Base-by-base conservation (phyloP, 1,140 invertebrate genomes). In the Gonioctena quinquepunctata region DNA sequence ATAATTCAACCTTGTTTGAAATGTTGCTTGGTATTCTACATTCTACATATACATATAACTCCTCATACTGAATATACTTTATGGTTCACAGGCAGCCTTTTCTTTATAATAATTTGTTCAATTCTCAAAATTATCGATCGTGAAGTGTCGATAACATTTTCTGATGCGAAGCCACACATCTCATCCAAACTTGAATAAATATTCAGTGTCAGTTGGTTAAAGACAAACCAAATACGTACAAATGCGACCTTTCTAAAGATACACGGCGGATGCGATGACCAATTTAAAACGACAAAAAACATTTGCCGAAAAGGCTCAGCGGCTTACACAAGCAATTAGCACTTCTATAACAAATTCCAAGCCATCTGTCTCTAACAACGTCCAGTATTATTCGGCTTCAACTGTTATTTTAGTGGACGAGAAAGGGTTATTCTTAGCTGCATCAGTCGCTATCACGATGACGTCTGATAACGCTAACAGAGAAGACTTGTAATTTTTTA, bases 311-410 rank as follows among this genome's bases (percentile, higher is more conserved):
- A 80, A 75, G 76, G 52, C 63, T 64, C 60, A 73, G 63, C 66
- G 70, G 73, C 74, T 80, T 75, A 70, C 71, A 64, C 11, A 67
- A 75, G 66, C 68, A 80, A 81, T 81, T 81, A 81, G 72, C 80
- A 81, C 80, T 63, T 78, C 68, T 74, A 73, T 79, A 79, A 74
- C 76, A 81, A 80, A 81, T 81, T 81, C 80, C 79, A 69, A 72
- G 65, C 71, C 75, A 75, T 72, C 71, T 77, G 77, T 68, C 70
- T 66, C 68, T 33, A 27, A 27, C n/a, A 64, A 63, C n/a, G 26
- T 63, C 22, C 22, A 28, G 23, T 63, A 42, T 63, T 52, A 49
- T 63, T 67, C 64, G 33, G 33, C 33, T 11, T 42, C 33, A 42
- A n/a, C n/a, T n/a, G n/a, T n/a, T n/a, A n/a, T n/a, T n/a, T n/a